These are phyloP conservation scores for Callipepla californica DNA, from an alignment of 2,113 vertebrate genomes.

Conservation along the genomic window DNA sequence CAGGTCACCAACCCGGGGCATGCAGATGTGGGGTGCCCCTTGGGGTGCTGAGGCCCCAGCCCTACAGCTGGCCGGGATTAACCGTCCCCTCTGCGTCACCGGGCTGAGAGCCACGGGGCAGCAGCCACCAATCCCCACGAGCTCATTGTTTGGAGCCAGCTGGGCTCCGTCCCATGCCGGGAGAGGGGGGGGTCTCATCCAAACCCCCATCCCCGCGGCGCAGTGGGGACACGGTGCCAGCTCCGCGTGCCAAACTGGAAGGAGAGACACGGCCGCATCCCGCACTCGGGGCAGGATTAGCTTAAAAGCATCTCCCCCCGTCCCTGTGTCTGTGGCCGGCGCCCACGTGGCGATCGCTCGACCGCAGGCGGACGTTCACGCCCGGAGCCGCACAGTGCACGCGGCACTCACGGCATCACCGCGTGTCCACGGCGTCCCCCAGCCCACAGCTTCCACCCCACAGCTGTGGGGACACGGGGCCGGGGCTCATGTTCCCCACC, in stretches of 20 bases:
- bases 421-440: not conserved
- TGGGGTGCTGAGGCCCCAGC: not conserved
- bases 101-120: not conserved
- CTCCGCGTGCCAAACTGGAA: not conserved
- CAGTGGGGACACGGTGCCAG: not conserved
- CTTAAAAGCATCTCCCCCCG: not conserved
- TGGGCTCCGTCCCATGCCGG: fast-evolving
- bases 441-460: fast-evolving
- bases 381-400: not conserved
- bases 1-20: not conserved
- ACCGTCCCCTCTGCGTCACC: not conserved
- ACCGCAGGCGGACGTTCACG: fast-evolving
- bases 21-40: fast-evolving
- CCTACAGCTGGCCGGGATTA: not conserved
- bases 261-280: not conserved
- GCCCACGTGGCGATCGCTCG: not conserved
- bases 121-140: fast-evolving
- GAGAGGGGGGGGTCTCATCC: fast-evolving
- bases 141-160: not conserved
- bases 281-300: not conserved
- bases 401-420: not conserved
- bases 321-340: not conserved
- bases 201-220: fast-evolving
- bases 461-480: too few relatives aligned
- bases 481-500: too few relatives aligned